Conservation (phyloP, 64 coral and sea anemone genomes). For the Pachyseris speciosa region DNA sequence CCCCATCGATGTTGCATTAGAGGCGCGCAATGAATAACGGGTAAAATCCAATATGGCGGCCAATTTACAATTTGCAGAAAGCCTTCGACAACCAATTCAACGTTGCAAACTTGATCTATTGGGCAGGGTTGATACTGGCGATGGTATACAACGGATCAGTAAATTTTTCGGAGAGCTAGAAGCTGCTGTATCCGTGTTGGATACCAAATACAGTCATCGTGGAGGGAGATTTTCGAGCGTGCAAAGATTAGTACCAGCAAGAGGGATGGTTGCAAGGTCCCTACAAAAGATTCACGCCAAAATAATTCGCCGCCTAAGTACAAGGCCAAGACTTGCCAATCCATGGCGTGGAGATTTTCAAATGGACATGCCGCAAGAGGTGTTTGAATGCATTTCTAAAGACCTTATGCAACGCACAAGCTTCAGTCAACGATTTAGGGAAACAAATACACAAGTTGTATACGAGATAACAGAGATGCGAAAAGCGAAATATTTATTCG, state of each 20-base stretch:
- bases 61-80: slow-evolving; percentile 35
- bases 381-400: slow-evolving; percentile 22
- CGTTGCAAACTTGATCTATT: slow-evolving; percentile 26
- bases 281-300: slow-evolving; percentile 53
- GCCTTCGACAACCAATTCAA: slow-evolving; percentile 10
- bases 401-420: slow-evolving; percentile 44
- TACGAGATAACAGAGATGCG: slow-evolving; percentile 42
- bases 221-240: slow-evolving; percentile 27
- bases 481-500: slow-evolving; percentile 69
- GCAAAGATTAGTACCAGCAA: slow-evolving; percentile 31
- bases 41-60: slow-evolving; percentile 59
- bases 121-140: slow-evolving; percentile 6
- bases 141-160: slow-evolving; percentile 41
- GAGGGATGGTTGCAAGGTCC: slow-evolving; percentile 62
- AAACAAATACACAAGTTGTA: slow-evolving; percentile 42
- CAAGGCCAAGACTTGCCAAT: slow-evolving; percentile 54
- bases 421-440: slow-evolving; percentile 23
- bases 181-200: slow-evolving; percentile 52
- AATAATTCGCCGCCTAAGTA: slow-evolving; percentile 43
- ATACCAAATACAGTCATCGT: slow-evolving; percentile 52
- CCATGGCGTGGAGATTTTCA: slow-evolving; percentile 59
- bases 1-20: slow-evolving; percentile 27
- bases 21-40: background rate
- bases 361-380: slow-evolving; percentile 36
- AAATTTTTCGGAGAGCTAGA: slow-evolving; percentile 52